Evolutionary conservation across 2,888 invertebrate species (phyloP).

Genomic region (Punctoribates punctum): DNA sequence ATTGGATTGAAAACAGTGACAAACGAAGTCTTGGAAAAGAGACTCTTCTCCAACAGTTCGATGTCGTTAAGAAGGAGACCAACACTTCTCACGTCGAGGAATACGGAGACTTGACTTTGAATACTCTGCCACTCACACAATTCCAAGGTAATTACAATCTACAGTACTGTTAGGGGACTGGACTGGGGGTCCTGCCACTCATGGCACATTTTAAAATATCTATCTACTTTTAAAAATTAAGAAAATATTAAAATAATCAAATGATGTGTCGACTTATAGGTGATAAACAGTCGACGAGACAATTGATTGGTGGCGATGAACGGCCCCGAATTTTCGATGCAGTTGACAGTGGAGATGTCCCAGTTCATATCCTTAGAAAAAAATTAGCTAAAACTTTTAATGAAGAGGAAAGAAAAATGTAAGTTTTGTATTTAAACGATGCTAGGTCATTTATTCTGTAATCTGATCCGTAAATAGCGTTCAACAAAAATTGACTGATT

Average conservation of each 20-base stretch:
- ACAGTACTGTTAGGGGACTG: too few relatives aligned
- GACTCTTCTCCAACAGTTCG: constrained; percentile 58
- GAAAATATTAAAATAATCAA: too few relatives aligned
- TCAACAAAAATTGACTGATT: background rate
- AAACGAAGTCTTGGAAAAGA: constrained; percentile 54
- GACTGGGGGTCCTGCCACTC: too few relatives aligned
- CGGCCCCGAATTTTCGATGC: background rate
- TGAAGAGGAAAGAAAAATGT: background rate
- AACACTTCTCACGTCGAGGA: constrained; percentile 61
- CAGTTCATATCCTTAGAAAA: background rate
- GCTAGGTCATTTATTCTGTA: background rate
- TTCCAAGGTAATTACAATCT: constrained; percentile 48
- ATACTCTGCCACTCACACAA: constrained; percentile 46
- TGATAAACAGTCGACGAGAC: background rate
- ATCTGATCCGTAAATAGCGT: background rate
- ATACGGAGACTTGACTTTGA: constrained; percentile 57
- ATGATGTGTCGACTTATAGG: too few relatives aligned
- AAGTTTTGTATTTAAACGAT: background rate
- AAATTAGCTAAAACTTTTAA: background rate
- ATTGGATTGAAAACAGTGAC: constrained; percentile 59
- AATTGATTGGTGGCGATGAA: background rate
- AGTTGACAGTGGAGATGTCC: constrained; percentile 37
- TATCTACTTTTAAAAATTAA: too few relatives aligned
- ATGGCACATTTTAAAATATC: too few relatives aligned
- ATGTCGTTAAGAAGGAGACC: constrained; percentile 58